Base-by-base conservation (phyloP, 1,140 invertebrate genomes). In the Drosophila subobscura region DNA sequence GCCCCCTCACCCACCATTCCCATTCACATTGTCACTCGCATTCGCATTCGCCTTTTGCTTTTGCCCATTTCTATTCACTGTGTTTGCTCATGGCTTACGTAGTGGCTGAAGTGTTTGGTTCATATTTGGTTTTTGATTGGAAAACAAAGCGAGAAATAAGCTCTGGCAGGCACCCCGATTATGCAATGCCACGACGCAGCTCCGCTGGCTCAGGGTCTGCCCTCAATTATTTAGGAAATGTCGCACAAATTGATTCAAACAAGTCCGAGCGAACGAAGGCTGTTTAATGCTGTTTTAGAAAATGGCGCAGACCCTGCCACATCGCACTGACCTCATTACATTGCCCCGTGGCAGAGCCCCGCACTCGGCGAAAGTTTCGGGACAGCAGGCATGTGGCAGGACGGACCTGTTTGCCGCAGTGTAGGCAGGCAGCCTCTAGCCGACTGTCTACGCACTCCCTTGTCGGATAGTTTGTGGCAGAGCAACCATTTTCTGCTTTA, bases 21-120 rank as follows among this genome's bases (percentile, higher is more conserved):
- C 56, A 33, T 14, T 12, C 6, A 10, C 33, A 40, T 12, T 5
- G 5, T 2, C 20, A 44, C 5, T 27, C 22, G 33, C 10, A 37
- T 37, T 20, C 16, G 16, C 16, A 20, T 20, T 20, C 16, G 23
- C 56, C 10, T 12, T 37, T 44, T 10, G 25, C 58, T 29, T 14
- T 22, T 14, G 23, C 23, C 46, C 55, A 29, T 51, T 3, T 56
- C 51, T 23, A 33, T 63, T 60, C 47, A 56, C 64, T 76, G 81
- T 86, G 80, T 85, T 85, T 85, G 81, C 70, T 77, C 77, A 85
- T 86, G 81, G 81, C 81, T 79, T 80, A 85, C 72, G 80, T 81
- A 76, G 80, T 79, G 76, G 67, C 67, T 86, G 77, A 86, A 85
- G 80, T 86, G 77, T 77, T 86, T 85, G 77, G 66, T 63, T 72